Evolutionary conservation across 1,140 invertebrate species (phyloP).

Genomic region (Caenorhabditis brenneri): DNA sequence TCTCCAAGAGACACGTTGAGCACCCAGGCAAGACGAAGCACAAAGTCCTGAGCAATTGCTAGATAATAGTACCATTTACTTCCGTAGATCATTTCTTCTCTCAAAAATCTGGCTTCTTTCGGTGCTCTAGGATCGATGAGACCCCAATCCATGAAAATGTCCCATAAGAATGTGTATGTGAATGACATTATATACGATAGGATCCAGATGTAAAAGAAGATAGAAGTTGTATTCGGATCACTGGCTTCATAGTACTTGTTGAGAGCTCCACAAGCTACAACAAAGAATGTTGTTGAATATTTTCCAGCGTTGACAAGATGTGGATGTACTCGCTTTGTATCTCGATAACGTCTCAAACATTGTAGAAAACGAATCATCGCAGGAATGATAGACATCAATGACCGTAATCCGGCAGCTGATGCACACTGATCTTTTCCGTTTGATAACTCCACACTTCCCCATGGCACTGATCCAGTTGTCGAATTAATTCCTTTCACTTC

Average conservation of each 20-base stretch:
- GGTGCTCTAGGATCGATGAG: slow-evolving; percentile 83
- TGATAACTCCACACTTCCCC: slow-evolving; percentile 65
- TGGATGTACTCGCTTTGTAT: slow-evolving; percentile 82
- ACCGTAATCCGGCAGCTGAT: slow-evolving; percentile 74
- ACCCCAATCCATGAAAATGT: slow-evolving; percentile 98
- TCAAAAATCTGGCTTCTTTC: slow-evolving; percentile 77
- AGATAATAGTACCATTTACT: slow-evolving; percentile 86
- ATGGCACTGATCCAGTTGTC: slow-evolving; percentile 57
- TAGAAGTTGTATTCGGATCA: slow-evolving; percentile 55
- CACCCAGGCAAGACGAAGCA: slow-evolving; percentile 88
- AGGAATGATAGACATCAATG: slow-evolving; percentile 86
- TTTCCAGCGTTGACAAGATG: slow-evolving; percentile 96
- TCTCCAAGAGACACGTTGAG: slow-evolving; percentile 85
- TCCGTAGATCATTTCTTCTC: slow-evolving; percentile 78
- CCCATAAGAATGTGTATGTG: slow-evolving; percentile 85
- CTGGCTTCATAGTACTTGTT: slow-evolving; percentile 72
- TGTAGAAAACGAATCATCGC: slow-evolving; percentile 98
- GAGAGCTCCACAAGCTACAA: slow-evolving; percentile 84
- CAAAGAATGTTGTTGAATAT: slow-evolving; percentile 95
- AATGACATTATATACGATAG: slow-evolving; percentile 67
- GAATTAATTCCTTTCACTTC: slow-evolving; percentile 39
- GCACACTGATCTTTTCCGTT: slow-evolving; percentile 72
- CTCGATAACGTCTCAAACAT: slow-evolving; percentile 87
- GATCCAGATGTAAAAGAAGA: slow-evolving; percentile 70
- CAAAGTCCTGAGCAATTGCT: slow-evolving; percentile 92